Evolutionary conservation across 1,140 invertebrate species (phyloP), one percentile per base, ranked within the genome.

Genomic region (Cephus cinctus): DNA sequence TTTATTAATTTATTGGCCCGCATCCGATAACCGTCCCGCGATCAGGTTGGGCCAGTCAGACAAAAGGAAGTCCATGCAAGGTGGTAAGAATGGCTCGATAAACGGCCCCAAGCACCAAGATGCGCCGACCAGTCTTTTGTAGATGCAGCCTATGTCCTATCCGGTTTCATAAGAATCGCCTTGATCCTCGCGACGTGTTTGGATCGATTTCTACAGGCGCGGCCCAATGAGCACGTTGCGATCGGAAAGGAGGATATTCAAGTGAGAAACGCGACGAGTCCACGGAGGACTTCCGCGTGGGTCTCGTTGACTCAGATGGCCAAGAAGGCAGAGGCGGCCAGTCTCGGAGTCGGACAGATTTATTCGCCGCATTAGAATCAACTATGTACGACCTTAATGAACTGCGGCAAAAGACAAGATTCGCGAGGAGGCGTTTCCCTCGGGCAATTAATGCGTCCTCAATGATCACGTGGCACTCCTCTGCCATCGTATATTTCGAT

Each of bases 1-100:
- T 67, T 68, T 68, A 68, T 68, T 68, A 68, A 67, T 67, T 68
- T 68, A 68, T 65, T 46, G 61, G 57, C 56, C 59, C 51, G 46
- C 31, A 45, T 35, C 50, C 50, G 63, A 64, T 63, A 65, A 61
- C 46, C n/a, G 35, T 11, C 32, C 25, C 47, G 43, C 35, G 27
- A 9, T 9, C 9, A 15, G 8, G 15, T 36, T 36, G 14, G 34
- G 34, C 2, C 11, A 18, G 14, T 36, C 8, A 18, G 9, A 12
- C 27, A 12, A 11, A 36, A 36, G 8, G 12, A 14, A 9, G 34
- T 36, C 34, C 34, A 18, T 36, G n/a, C n/a, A n/a, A n/a, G n/a
- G n/a, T n/a, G n/a, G n/a, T n/a, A n/a, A n/a, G n/a, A n/a, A n/a
- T n/a, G 14, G 19, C 19, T 36, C 34, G 12, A 9, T 9, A 30